Percentiles rank a stretch among this genome's conserved stretches.
These are phyloP conservation scores for Aix galericulata DNA, from an alignment of 2,113 vertebrate genomes.

Conservation along the genomic window DNA sequence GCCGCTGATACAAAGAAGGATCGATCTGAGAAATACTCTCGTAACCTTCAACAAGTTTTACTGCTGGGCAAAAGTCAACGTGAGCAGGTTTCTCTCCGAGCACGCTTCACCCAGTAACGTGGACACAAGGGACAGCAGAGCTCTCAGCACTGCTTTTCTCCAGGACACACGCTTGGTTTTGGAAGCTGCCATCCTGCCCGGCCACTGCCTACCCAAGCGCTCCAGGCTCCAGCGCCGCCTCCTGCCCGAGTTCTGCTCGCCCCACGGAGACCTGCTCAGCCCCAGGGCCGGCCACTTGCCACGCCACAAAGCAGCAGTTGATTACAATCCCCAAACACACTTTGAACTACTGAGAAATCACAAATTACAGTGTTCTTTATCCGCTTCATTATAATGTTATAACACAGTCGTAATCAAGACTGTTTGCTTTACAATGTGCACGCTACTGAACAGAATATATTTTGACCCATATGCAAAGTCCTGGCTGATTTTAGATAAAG, in stretches of 20 bases:
- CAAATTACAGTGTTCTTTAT: neutral
- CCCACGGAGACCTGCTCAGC: neutral
- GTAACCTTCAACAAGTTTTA: neutral
- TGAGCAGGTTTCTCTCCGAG: neutral
- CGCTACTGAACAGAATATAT: neutral
- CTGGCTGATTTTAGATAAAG: neutral
- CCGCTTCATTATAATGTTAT: neutral
- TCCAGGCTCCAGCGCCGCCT: neutral
- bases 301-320: neutral
- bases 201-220: fast-evolving
- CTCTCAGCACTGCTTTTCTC: neutral
- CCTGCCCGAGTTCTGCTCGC: neutral
- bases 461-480: neutral
- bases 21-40: neutral
- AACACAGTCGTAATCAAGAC: neutral
- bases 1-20: neutral
- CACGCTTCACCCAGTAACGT: neutral
- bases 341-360: neutral
- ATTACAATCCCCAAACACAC: neutral
- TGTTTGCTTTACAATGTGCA: neutral
- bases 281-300: neutral
- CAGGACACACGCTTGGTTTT: neutral
- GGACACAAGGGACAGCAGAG: neutral
- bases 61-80: neutral
- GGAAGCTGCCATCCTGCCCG: neutral